Conservation (phyloP, 2,888 invertebrate genomes). For the Tiliacea citrago region DNA sequence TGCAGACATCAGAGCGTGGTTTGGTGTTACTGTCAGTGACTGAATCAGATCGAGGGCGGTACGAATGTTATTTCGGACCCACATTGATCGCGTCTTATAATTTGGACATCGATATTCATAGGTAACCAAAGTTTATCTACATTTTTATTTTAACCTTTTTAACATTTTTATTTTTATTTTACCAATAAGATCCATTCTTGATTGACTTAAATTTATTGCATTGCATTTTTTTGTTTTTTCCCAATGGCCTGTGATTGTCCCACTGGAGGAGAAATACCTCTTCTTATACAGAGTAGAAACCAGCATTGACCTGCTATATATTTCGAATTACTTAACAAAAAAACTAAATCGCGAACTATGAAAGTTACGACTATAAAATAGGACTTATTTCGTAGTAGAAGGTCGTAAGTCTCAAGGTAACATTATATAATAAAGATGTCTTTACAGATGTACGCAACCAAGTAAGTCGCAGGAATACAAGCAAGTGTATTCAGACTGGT, state of each 20-base stretch:
- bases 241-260: not conserved
- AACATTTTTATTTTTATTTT: too few relatives aligned
- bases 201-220: too few relatives aligned
- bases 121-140: constrained; percentile 69
- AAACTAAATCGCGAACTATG: not conserved
- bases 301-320: not conserved
- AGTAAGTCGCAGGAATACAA: constrained; percentile 91
- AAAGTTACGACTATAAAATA: not conserved
- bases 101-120: constrained; percentile 91
- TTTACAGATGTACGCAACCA: constrained; percentile 89
- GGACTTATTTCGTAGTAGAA: not conserved
- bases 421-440: constrained; percentile 22
- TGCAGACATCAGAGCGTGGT: constrained; percentile 91
- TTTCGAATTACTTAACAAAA: not conserved
- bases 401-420: constrained; percentile 1
- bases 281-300: not conserved
- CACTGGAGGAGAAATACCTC: too few relatives aligned
- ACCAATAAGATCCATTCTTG: not conserved
- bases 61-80: constrained; percentile 91
- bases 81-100: constrained; percentile 91
- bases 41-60: constrained; percentile 91
- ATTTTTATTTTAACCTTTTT: not conserved
- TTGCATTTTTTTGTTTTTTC: not conserved
- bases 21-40: constrained; percentile 91
- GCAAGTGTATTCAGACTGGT: constrained; percentile 93